These are phyloP conservation scores for Leucosticte australis DNA, from an alignment of 2,113 vertebrate genomes.

Conservation along the genomic window DNA sequence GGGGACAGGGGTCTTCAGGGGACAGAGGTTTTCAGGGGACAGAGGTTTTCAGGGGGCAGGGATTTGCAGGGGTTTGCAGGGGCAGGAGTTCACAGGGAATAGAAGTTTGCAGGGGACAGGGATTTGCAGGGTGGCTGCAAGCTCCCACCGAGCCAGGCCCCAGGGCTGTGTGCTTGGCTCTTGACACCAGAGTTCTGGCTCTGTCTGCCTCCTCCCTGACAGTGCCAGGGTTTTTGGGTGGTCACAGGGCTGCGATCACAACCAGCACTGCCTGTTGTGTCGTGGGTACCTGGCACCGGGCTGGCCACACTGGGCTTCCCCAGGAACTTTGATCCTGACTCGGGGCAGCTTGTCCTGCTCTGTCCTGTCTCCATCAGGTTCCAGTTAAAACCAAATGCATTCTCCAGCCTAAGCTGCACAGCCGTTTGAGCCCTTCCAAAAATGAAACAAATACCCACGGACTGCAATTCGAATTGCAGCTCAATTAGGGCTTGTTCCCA, in stretches of 20 bases:
- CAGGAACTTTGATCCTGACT: neutral
- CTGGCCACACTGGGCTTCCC: neutral
- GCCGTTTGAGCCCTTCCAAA: constrained; percentile 39
- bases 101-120: neutral
- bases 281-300: neutral
- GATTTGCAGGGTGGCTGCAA: neutral
- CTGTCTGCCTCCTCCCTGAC: neutral
- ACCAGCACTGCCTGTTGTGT: neutral
- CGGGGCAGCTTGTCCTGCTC: neutral
- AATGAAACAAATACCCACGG: constrained; percentile 63
- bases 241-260: neutral
- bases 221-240: neutral
- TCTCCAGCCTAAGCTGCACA: constrained; percentile 37
- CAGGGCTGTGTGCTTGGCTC: neutral
- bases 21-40: neutral
- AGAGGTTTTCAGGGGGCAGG: too few relatives aligned
- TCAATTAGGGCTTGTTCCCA: constrained; percentile 69
- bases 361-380: constrained; percentile 35
- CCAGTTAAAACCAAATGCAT: constrained; percentile 43
- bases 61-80: neutral
- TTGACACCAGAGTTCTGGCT: neutral
- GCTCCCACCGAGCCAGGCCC: neutral
- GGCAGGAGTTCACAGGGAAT: neutral
- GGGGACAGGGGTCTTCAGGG: neutral
- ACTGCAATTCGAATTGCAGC: constrained; percentile 59